Evolutionary conservation across 2,888 invertebrate species (phyloP).

Genomic region (Yponomeuta sedellus): DNA sequence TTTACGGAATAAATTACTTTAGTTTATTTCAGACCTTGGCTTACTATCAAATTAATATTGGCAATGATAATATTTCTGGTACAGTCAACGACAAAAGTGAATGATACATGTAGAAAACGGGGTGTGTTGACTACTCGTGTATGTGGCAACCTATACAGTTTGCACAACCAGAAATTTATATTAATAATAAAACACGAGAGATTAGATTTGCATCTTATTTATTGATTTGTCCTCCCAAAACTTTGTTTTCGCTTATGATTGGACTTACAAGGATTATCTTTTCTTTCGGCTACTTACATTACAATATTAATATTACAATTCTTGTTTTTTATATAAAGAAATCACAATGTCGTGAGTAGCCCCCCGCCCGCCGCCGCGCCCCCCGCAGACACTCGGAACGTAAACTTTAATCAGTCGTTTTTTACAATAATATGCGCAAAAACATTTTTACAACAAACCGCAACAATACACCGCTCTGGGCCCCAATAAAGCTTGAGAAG

Average conservation of each 20-base stretch:
- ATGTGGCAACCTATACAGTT: background rate
- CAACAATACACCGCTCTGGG: background rate
- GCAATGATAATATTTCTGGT: background rate
- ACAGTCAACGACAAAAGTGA: background rate
- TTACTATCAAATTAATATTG: background rate
- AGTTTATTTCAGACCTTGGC: background rate
- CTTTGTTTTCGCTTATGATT: slow-evolving; percentile 62
- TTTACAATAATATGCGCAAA: slow-evolving; percentile 48
- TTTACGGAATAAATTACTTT: no score
- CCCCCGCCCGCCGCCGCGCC: slow-evolving; percentile 39
- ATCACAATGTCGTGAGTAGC: slow-evolving; percentile 63
- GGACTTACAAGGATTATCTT: slow-evolving; percentile 72
- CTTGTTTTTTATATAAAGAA: slow-evolving; percentile 56
- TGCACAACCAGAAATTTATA: background rate
- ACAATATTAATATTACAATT: slow-evolving; percentile 45
- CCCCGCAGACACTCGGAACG: slow-evolving; percentile 38
- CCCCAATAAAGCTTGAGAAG: background rate
- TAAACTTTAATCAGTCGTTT: slow-evolving; percentile 69
- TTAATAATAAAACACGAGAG: slow-evolving; percentile 8
- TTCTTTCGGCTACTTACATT: slow-evolving; percentile 71
- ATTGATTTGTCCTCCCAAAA: slow-evolving; percentile 72
- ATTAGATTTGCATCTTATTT: slow-evolving; percentile 70
- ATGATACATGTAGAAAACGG: background rate
- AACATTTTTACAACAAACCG: slow-evolving; percentile 31
- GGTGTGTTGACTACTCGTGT: background rate